A percentile compares a stretch with the other conserved stretches of the same genome.
These are phyloP conservation scores for Drosophila nigromelanica DNA, from an alignment of 1,140 invertebrate species.

Conservation along the genomic window DNA sequence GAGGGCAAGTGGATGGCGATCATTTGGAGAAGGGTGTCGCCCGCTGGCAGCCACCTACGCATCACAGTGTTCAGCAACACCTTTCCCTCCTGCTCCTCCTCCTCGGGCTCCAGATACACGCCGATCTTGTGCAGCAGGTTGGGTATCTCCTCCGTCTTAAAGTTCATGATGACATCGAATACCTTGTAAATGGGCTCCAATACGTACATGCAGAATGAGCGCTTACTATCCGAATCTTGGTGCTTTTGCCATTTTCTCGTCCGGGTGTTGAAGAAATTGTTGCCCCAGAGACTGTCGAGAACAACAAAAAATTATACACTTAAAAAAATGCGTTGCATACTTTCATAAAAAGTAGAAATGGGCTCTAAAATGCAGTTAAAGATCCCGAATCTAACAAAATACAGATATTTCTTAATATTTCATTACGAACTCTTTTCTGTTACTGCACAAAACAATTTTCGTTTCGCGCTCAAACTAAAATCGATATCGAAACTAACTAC, in stretches of 20 bases:
- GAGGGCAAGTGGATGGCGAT: constrained; percentile 99
- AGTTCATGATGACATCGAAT: constrained; percentile 98
- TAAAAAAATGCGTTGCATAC: too few relatives aligned
- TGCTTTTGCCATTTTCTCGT: constrained; percentile 98
- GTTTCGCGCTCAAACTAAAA: too few relatives aligned
- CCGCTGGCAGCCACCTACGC: constrained; percentile 99
- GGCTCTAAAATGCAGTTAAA: too few relatives aligned
- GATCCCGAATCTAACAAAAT: too few relatives aligned
- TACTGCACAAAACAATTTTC: too few relatives aligned
- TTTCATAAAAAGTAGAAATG: too few relatives aligned
- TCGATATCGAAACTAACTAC: too few relatives aligned
- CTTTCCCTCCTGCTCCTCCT: constrained; percentile 97
- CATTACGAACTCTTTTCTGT: too few relatives aligned
- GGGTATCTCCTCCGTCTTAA: constrained; percentile 96
- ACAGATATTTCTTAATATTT: too few relatives aligned
- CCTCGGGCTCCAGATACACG: constrained; percentile 95
- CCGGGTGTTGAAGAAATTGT: constrained; percentile 98
- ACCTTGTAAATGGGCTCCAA: constrained; percentile 99
- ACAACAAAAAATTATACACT: too few relatives aligned
- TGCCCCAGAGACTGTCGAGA: constrained; percentile 91
- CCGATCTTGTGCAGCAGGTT: constrained; percentile 93
- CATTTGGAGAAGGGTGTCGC: constrained; percentile 99
- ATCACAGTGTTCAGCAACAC: constrained; percentile 96
- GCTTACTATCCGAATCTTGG: constrained; percentile 93
- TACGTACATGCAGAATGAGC: constrained; percentile 99